These are phyloP conservation scores for Ornithoptera alexandrae DNA, from an alignment of 2,888 invertebrate genomes.

Conservation along the genomic window DNA sequence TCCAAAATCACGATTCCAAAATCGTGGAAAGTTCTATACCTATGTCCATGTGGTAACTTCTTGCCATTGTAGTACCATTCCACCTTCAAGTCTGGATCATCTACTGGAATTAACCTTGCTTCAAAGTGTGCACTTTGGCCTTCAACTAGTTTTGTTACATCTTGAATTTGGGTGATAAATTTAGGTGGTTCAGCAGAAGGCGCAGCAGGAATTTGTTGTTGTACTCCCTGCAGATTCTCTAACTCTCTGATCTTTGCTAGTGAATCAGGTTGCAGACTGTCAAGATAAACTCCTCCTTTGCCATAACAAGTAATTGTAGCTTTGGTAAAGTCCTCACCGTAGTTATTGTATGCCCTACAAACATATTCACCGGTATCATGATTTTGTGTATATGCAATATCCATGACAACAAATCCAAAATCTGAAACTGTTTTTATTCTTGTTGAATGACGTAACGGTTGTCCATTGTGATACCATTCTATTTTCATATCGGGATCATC, in stretches of 20 bases:
- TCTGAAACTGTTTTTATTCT: slow-evolving; percentile 96
- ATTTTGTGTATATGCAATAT: slow-evolving; percentile 95
- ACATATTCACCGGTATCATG: slow-evolving; percentile 97
- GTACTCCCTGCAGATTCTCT: slow-evolving; percentile 86
- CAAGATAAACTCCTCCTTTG: slow-evolving; percentile 91
- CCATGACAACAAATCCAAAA: slow-evolving; percentile 96
- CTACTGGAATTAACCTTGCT: slow-evolving; percentile 94
- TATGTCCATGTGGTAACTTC: slow-evolving; percentile 95
- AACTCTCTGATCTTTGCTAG: slow-evolving; percentile 92
- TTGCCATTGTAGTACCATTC: slow-evolving; percentile 98
- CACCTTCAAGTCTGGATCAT: slow-evolving; percentile 95
- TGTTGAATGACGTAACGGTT: slow-evolving; percentile 92
- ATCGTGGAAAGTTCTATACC: slow-evolving; percentile 98
- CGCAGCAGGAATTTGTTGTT: slow-evolving; percentile 81
- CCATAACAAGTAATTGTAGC: slow-evolving; percentile 92
- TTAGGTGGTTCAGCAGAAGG: slow-evolving; percentile 91
- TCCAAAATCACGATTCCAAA: slow-evolving; percentile 98
- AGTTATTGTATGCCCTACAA: slow-evolving; percentile 94
- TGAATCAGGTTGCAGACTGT: slow-evolving; percentile 94
- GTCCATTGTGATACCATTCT: slow-evolving; percentile 98
- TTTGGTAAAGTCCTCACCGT: slow-evolving; percentile 92
- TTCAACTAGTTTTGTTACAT: slow-evolving; percentile 92
- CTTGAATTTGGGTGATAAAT: slow-evolving; percentile 92
- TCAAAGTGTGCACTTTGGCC: slow-evolving; percentile 97
- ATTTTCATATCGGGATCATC: slow-evolving; percentile 96